These are phyloP conservation scores for Metopia argyrocephala DNA, from an alignment of 2,888 invertebrate genomes.

Conservation along the genomic window DNA sequence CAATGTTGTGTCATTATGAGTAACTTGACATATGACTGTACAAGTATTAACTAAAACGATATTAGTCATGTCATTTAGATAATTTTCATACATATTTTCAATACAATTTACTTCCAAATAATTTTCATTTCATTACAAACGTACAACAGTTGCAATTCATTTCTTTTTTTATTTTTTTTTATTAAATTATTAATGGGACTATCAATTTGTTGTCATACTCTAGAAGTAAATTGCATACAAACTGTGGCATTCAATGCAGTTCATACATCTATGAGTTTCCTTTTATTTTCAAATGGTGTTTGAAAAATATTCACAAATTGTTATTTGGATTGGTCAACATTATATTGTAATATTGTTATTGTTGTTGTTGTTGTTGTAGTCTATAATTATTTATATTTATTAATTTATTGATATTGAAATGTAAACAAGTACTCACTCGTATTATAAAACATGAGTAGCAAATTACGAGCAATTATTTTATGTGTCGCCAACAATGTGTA, in stretches of 20 bases:
- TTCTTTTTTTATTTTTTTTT: background rate
- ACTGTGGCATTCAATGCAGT: too few species aligned
- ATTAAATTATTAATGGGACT: constrained; percentile 49
- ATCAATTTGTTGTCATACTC: constrained; percentile 44
- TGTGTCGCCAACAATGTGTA: constrained; percentile 36
- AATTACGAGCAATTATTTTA: constrained; percentile 31
- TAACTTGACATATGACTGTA: background rate
- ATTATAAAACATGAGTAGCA: background rate
- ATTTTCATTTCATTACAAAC: background rate
- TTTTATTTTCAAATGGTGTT: background rate
- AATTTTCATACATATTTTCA: constrained; percentile 30
- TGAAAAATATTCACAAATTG: constrained; percentile 14
- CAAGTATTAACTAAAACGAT: background rate
- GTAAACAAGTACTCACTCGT: constrained; percentile 32
- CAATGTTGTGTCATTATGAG: background rate
- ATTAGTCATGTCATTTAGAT: constrained; percentile 48
- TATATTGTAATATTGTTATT: background rate
- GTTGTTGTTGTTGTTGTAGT: background rate
- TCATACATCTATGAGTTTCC: too few species aligned
- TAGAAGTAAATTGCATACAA: background rate
- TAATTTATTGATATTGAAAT: constrained; percentile 32
- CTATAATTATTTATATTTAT: constrained; percentile 26
- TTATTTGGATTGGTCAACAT: constrained; percentile 3
- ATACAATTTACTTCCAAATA: background rate
- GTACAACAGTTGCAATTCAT: constrained; percentile 4